Evolutionary conservation across 1,140 invertebrate genomes (phyloP), one percentile per base, ranked within the genome.

Genomic region (Cherax quadricarinatus): DNA sequence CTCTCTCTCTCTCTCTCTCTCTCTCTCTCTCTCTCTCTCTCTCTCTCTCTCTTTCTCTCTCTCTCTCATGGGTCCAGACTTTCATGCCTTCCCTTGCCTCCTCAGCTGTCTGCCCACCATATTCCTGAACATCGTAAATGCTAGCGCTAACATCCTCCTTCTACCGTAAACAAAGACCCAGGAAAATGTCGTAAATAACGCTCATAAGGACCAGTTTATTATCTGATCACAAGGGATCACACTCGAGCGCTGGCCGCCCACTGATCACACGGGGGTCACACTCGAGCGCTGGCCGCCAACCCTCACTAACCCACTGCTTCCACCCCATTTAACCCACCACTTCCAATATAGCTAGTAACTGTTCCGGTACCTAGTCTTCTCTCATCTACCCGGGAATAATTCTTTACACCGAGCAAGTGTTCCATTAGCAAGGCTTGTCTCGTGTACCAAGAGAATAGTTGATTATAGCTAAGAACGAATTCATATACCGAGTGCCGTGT

Each of bases 171-270:
- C 57, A 81, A 81, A 82, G 87, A 60, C 16, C 18, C 7, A 16
- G 62, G 62, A 66, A 66, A 66, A 66, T 18, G 62, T 66, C 48
- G 66, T 89, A 53, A 83, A 89, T 89, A 82, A 49, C 81, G 62
- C 48, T 73, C 49, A 18, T 66, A 53, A 73, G 87, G 81, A 89
- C 80, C 88, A 88, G 86, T 88, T 88, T 88, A 70, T 88, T 88
- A 88, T 88, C 86, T 53, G 86, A 88, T 88, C 21, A 88, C 73
- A 30, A 0, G 49, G 73, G 73, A 73, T 88, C 86, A 79, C 49
- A 75, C 48, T n/a, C 51, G 41, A 30, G 14, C 62, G 10, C 62
- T 66, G 62, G 14, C 4, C 18, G 4, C 62, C 57, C 57, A 49
- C 86, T 53, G 86, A 88, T 80, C 21, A 88, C 73, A 30, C 85